Evolutionary conservation across 2,888 invertebrate genomes (phyloP).

Genomic region (Himalopsyche japonica): DNA sequence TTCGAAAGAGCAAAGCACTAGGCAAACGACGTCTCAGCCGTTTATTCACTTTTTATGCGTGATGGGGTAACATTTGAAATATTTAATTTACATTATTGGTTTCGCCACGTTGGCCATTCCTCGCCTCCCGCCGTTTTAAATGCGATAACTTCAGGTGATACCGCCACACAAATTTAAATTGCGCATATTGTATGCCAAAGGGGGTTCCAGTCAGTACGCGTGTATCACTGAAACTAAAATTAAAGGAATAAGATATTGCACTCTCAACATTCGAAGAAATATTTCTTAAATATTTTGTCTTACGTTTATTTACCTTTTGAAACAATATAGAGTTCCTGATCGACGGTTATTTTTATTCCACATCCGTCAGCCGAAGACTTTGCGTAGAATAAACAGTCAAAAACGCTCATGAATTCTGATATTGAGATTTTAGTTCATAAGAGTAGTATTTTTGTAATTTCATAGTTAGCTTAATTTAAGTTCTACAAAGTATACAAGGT

Average conservation of each 20-base stretch:
- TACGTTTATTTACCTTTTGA: too few relatives aligned
- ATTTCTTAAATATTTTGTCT: too few relatives aligned
- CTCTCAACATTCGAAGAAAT: background rate
- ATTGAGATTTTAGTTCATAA: too few relatives aligned
- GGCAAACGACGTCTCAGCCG: background rate
- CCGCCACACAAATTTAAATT: slow-evolving; percentile 6
- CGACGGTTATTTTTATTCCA: too few relatives aligned
- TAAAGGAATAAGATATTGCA: background rate
- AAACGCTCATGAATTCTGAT: too few relatives aligned
- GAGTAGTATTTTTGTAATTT: too few relatives aligned
- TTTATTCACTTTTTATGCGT: background rate
- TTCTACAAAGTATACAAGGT: too few relatives aligned
- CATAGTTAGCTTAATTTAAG: too few relatives aligned
- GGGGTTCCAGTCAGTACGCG: background rate
- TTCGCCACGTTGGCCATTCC: background rate
- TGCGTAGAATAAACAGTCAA: too few relatives aligned
- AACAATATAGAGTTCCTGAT: too few relatives aligned
- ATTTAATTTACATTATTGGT: background rate
- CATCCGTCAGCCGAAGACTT: too few relatives aligned
- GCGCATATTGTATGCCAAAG: background rate
- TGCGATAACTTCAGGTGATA: slow-evolving; percentile 3
- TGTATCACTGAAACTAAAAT: background rate
- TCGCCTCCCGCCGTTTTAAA: background rate
- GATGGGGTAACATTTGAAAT: background rate
- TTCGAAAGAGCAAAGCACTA: background rate